Base-by-base conservation (phyloP, 2,797 vertebrate genomes). In the Adelosebastes latens region DNA sequence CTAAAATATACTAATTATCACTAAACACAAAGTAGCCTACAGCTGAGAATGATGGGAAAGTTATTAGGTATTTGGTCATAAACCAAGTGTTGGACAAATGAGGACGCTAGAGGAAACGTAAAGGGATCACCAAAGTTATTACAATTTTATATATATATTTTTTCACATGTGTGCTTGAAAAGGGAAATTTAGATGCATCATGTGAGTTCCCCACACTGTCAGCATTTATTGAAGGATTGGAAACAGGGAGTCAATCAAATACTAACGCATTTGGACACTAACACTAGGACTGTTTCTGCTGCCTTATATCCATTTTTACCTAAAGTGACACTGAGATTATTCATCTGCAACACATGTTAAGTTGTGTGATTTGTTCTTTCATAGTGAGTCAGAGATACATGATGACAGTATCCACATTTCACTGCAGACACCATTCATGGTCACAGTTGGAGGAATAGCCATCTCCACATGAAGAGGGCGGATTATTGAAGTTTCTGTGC, bases 401-500 rank as follows among this genome's bases (percentile, higher is more conserved):
- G 25, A 77, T 52, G 46, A 53, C 60, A 77, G 18, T 67, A 52
- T 83, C 29, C 49, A 62, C 42, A 61, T 79, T 75, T 83, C n/a
- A 85, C 59, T 66, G 64, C 34, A 56, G 36, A 27, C 39, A 24
- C 18, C 72, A 61, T 75, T 80, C 55, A 80, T 65, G 9, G 31
- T 60, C 53, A 62, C 90, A 90, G 91, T 92, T 90, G 89, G 90
- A 80, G 64, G 39, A 79, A 34, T 46, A 69, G 53, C 56, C 76
- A 58, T 76, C 64, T 63, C 75, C 62, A 76, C 81, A 81, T 56
- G 53, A 71, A 81, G 64, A 78, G 58, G 73, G 66, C 77, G 87
- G 88, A 91, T 90, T 89, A 92, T 84, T 90, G 85, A 91, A 86
- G 80, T 29, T 39, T 20, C 66, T 79, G 63, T 49, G 77, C 77